A percentile compares a stretch with the other conserved stretches of the same genome.
These are phyloP conservation scores for Andricus curvator DNA, from an alignment of 2,888 invertebrate species.

Conservation along the genomic window DNA sequence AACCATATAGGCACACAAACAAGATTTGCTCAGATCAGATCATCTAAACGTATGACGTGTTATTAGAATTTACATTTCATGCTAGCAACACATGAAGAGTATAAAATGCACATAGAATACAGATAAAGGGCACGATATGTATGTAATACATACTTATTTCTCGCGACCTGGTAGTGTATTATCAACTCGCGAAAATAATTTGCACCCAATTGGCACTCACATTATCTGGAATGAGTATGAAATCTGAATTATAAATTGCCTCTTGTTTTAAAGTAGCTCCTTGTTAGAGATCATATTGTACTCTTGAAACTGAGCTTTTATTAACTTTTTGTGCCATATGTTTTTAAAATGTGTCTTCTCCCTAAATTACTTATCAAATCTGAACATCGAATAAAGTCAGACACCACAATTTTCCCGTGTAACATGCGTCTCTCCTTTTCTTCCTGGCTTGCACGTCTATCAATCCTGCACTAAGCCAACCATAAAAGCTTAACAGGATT, in stretches of 20 bases:
- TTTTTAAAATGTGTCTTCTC: background rate
- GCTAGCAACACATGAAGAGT: constrained; percentile 18
- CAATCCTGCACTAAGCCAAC: constrained; percentile 8
- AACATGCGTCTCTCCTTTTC: background rate
- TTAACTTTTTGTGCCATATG: background rate
- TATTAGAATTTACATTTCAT: constrained; percentile 31
- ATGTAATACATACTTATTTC: constrained; percentile 33
- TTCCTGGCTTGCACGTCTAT: background rate
- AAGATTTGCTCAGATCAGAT: constrained; percentile 19
- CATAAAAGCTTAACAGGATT: constrained; percentile 13
- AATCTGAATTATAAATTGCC: background rate
- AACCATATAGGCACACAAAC: constrained; percentile 9
- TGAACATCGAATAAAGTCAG: background rate
- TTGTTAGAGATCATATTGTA: background rate
- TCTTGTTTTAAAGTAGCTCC: background rate
- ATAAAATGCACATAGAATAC: constrained; percentile 14
- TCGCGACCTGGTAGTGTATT: constrained; percentile 29
- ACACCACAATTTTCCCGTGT: background rate
- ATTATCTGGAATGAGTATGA: constrained; percentile 5
- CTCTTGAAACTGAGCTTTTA: background rate
- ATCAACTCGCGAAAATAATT: constrained; percentile 12
- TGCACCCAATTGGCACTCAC: constrained; percentile 31
- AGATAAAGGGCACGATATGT: constrained; percentile 23
- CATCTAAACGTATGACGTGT: constrained; percentile 20
- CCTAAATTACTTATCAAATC: background rate